Evolutionary conservation across 2,113 vertebrate genomes (phyloP).

Genomic region (Calyptomena viridis): DNA sequence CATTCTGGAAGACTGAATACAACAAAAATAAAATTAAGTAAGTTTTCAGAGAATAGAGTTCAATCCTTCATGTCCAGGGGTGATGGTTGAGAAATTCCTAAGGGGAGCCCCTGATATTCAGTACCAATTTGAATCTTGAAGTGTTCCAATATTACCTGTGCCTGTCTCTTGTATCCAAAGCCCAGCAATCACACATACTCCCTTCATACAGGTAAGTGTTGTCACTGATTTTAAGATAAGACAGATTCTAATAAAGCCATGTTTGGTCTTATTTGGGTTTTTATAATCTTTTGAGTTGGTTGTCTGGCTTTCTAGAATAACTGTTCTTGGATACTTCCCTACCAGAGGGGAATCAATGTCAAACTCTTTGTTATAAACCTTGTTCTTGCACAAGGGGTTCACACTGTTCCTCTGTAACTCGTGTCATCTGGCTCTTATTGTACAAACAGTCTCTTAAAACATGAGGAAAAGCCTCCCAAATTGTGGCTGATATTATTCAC

Average conservation of each 20-base stretch:
- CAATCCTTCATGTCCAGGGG: not conserved
- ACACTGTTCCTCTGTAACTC: not conserved
- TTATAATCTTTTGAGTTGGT: not conserved
- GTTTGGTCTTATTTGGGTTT: not conserved
- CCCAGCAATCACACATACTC: not conserved
- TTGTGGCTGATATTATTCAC: not conserved
- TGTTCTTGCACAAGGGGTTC: not conserved
- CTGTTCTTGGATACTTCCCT: not conserved
- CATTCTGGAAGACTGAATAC: not conserved
- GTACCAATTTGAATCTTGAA: not conserved
- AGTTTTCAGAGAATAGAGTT: not conserved
- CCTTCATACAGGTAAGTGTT: not conserved
- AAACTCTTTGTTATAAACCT: not conserved
- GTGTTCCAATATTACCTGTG: not conserved
- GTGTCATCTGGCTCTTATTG: rapidly evolving
- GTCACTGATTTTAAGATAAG: not conserved
- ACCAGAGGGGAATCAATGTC: not conserved
- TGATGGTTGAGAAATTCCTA: not conserved
- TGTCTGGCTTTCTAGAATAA: not conserved
- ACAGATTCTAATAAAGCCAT: not conserved
- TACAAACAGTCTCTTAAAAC: not conserved
- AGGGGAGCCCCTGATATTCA: not conserved
- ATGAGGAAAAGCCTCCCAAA: not conserved
- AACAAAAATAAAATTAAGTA: not conserved
- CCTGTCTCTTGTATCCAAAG: not conserved